These are phyloP conservation scores for Sebastes hubbsi DNA, from an alignment of 2,797 vertebrate genomes.

Conservation along the genomic window DNA sequence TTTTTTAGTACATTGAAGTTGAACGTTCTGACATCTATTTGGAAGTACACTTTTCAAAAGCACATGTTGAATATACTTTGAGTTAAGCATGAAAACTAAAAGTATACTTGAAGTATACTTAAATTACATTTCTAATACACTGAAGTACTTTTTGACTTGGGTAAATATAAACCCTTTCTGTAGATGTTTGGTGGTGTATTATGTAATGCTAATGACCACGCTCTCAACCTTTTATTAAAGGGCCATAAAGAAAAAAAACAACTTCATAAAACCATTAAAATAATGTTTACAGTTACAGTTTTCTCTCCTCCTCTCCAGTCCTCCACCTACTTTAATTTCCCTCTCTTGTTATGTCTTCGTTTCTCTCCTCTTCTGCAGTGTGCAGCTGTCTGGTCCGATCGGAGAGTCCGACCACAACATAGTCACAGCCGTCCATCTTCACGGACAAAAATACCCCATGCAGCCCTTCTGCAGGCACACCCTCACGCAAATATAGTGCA, in stretches of 20 bases:
- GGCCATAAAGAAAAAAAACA: background rate
- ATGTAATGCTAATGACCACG: background rate
- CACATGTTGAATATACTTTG: no score
- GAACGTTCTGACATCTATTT: no score
- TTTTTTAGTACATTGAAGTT: no score
- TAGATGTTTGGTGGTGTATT: background rate
- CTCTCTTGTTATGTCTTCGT: background rate
- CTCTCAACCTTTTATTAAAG: background rate
- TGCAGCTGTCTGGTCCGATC: conserved; percentile 40
- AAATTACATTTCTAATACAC: background rate
- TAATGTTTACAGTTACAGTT: background rate
- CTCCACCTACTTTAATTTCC: background rate
- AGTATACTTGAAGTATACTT: background rate
- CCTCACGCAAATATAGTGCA: conserved; percentile 50
- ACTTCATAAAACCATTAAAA: background rate
- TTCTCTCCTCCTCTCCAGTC: background rate
- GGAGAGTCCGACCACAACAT: conserved; percentile 50
- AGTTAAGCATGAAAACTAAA: no score
- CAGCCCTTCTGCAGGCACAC: conserved; percentile 47
- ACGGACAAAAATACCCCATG: conserved; percentile 61
- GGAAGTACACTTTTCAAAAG: no score
- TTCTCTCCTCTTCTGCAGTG: background rate
- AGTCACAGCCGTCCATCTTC: conserved; percentile 48
- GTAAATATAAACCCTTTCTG: background rate
- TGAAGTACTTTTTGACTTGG: background rate